Conservation (phyloP, 2,113 vertebrate genomes). For the Lophura nycthemera region DNA sequence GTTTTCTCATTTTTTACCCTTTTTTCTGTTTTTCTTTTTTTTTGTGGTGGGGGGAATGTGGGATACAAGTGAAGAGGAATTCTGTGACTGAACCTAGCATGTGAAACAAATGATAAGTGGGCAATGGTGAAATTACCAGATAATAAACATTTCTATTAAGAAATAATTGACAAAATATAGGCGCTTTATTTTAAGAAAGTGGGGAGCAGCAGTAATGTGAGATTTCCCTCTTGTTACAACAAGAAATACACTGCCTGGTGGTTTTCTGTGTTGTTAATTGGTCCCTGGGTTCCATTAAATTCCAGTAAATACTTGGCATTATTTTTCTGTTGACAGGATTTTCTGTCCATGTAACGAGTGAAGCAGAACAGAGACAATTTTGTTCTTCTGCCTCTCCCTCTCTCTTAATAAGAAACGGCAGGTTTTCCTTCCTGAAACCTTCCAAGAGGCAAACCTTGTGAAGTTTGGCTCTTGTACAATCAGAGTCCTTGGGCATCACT, state of each 20-base stretch:
- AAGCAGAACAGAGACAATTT: conserved; percentile 37
- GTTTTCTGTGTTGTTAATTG: conserved; percentile 49
- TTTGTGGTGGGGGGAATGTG: not conserved
- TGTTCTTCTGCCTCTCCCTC: not conserved
- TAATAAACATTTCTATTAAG: conserved; percentile 72
- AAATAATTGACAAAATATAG: conserved; percentile 19
- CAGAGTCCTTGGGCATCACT: not conserved
- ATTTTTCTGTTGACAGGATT: conserved; percentile 55
- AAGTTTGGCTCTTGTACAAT: not conserved
- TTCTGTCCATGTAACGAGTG: conserved; percentile 10
- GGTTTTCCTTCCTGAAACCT: conserved; percentile 10
- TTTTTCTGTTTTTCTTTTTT: accelerated
- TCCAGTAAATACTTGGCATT: conserved; percentile 41
- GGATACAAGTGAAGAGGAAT: not conserved
- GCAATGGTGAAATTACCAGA: not conserved
- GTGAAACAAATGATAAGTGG: not conserved
- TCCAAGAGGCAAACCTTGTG: not conserved
- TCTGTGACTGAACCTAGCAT: not conserved
- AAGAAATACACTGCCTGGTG: conserved; percentile 38
- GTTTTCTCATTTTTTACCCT: not conserved
- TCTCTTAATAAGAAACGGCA: conserved; percentile 15
- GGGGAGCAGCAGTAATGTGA: not conserved
- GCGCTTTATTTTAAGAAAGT: conserved; percentile 42
- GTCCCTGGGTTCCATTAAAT: conserved; percentile 66
- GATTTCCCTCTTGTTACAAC: conserved; percentile 18